Evolutionary conservation across 2,888 invertebrate species (phyloP).

Genomic region (Cantharis flavilabris): DNA sequence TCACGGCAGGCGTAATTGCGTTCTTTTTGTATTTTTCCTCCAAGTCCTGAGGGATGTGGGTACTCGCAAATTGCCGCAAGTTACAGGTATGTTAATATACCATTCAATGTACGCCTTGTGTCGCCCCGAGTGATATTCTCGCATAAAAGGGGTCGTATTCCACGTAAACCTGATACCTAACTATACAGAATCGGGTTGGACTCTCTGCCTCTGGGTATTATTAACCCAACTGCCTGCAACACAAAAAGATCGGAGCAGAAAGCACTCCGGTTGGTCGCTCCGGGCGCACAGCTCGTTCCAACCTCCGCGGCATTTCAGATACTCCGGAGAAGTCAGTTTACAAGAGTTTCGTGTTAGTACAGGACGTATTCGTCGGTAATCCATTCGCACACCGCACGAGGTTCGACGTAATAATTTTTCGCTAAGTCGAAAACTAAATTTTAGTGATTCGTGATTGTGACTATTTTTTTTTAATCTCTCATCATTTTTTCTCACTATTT

Average conservation of each 20-base stretch:
- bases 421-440: neutral
- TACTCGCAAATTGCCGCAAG: constrained; percentile 32
- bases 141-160: constrained; percentile 50
- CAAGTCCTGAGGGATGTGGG: constrained; percentile 25
- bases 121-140: constrained; percentile 41
- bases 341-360: constrained; percentile 31
- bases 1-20: constrained; percentile 23
- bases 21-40: constrained; percentile 23
- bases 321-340: constrained; percentile 38
- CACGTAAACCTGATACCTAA: constrained; percentile 47
- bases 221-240: constrained; percentile 51
- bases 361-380: constrained; percentile 28
- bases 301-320: constrained; percentile 38
- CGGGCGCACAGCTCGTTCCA: constrained; percentile 39
- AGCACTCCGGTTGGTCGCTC: constrained; percentile 46
- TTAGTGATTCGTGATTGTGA: constrained; percentile 6
- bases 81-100: constrained; percentile 39
- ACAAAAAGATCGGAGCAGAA: constrained; percentile 45
- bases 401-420: constrained; percentile 21
- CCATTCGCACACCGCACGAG: constrained; percentile 30
- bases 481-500: constrained; percentile 48
- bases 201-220: constrained; percentile 46
- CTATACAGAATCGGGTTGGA: constrained; percentile 44
- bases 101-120: constrained; percentile 41
- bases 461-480: constrained; percentile 27